Conservation (phyloP, 2,888 invertebrate species). For the Sabatieria punctata region DNA sequence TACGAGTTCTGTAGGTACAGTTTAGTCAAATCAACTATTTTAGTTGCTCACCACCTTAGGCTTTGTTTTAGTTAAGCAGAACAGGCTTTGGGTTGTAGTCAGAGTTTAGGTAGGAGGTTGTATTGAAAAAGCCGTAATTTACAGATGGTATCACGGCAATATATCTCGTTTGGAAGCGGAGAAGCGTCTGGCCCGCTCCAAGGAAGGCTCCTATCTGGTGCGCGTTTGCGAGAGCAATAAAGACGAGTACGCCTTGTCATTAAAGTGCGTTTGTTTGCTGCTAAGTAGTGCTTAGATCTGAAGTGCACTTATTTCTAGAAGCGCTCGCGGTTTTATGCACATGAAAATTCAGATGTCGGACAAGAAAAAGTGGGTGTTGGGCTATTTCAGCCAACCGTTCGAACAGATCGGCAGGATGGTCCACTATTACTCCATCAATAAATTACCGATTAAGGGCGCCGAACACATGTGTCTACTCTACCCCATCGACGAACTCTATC, state of each 20-base stretch:
- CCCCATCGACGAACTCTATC: constrained; percentile 68
- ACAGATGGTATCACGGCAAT: constrained; percentile 77
- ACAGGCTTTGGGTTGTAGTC: no score
- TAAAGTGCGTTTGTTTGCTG: constrained; percentile 7
- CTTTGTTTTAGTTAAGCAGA: no score
- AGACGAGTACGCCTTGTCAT: constrained; percentile 50
- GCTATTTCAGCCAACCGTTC: constrained; percentile 80
- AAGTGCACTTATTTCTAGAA: background rate
- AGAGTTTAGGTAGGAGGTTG: no score
- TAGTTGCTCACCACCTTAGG: no score
- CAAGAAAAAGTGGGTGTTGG: constrained; percentile 69
- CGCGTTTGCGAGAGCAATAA: constrained; percentile 81
- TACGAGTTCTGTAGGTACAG: background rate
- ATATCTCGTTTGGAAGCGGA: constrained; percentile 80
- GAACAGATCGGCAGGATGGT: constrained; percentile 84
- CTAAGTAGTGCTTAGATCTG: background rate
- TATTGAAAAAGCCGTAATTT: constrained; percentile 4
- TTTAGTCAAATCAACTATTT: background rate
- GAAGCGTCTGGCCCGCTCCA: constrained; percentile 57
- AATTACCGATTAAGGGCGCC: constrained; percentile 80
- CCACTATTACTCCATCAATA: constrained; percentile 74
- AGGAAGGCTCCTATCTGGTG: constrained; percentile 82
- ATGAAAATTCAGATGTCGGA: constrained; percentile 58
- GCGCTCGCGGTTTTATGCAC: constrained; percentile 59
- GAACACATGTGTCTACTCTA: constrained; percentile 87